Evolutionary conservation across 2,888 invertebrate species (phyloP), one percentile per base, ranked within the genome.

Genomic region (Chouioia cunea): DNA sequence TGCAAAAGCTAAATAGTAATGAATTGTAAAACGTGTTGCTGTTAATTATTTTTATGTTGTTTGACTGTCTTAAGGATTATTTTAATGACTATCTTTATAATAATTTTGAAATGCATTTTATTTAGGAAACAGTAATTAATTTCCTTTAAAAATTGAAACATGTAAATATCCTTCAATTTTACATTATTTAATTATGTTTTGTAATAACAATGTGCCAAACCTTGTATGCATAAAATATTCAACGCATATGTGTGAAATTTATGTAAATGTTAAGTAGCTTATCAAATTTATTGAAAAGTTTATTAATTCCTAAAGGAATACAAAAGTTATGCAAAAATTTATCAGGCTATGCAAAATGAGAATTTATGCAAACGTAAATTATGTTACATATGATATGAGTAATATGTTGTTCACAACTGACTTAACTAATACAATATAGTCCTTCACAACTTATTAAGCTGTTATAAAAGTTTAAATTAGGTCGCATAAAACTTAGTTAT

Each of bases 231-330:
- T 43, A 70, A 54, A 15, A 15, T 66, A 56, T 58, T 64, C 58
- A 65, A 70, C 62, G 63, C 59, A 53, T 70, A 63, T 58, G 70
- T 57, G 66, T 66, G 58, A 70, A 59, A 58, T 66, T 66, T 66
- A 65, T 66, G 69, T 58, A 57, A 70, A 48, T 58, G 48, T 66
- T 65, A 73, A 69, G 69, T 65, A 64, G 58, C 70, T 65, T 70
- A 58, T 70, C n/a, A n/a, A n/a, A 73, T 27, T 27, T 6, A 27
- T 27, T 27, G 63, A 70, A 47, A 54, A 66, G 58, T 73, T 69
- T 47, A 69, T n/a, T 58, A 63, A 20, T 50, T 67, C 59, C 44
- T 53, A 62, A 69, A 69, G 69, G 63, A 63, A 20, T 67, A 53
- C 44, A 57, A 47, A 65, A 60, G 67, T 67, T 66, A 70, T 70